Percentiles rank a stretch among this genome's conserved stretches.
Conservation (phyloP, 2,888 invertebrate genomes). For the Myopa tessellatipennis region DNA sequence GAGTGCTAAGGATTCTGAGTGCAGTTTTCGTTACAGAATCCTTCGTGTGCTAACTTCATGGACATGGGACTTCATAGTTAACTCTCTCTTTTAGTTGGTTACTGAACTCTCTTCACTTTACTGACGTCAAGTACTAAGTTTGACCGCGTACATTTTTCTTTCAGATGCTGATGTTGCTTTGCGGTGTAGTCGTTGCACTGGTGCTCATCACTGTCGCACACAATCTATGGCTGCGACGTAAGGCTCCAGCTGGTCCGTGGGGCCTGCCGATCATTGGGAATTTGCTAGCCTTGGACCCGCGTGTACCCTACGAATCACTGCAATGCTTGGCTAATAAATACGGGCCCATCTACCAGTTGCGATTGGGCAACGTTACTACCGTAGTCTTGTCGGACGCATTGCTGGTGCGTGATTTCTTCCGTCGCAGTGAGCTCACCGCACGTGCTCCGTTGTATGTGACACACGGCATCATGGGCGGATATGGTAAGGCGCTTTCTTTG, state of each 20-base stretch:
- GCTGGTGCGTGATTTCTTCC: slow-evolving; percentile 78
- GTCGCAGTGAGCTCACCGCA: slow-evolving; percentile 79
- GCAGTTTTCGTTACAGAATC: too few species aligned
- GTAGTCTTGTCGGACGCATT: slow-evolving; percentile 82
- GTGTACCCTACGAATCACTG: slow-evolving; percentile 79
- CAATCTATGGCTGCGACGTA: slow-evolving; percentile 35
- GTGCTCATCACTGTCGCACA: slow-evolving; percentile 17
- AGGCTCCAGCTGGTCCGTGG: slow-evolving; percentile 77
- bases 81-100: too few species aligned
- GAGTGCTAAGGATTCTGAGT: too few species aligned
- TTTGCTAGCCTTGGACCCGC: slow-evolving; percentile 77
- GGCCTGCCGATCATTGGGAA: slow-evolving; percentile 84
- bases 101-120: neutral
- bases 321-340: slow-evolving; percentile 76
- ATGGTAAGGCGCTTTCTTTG: slow-evolving; percentile 73
- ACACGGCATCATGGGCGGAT: slow-evolving; percentile 88
- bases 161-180: slow-evolving; percentile 31
- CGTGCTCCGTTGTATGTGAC: slow-evolving; percentile 83
- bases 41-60: too few species aligned
- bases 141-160: neutral
- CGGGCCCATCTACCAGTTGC: slow-evolving; percentile 80
- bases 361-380: slow-evolving; percentile 80
- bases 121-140: neutral
- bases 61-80: too few species aligned
- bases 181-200: slow-evolving; percentile 29